Evolutionary conservation across 2,797 vertebrate genomes (phyloP).

Genomic region (Parotocinclus haroldoi): DNA sequence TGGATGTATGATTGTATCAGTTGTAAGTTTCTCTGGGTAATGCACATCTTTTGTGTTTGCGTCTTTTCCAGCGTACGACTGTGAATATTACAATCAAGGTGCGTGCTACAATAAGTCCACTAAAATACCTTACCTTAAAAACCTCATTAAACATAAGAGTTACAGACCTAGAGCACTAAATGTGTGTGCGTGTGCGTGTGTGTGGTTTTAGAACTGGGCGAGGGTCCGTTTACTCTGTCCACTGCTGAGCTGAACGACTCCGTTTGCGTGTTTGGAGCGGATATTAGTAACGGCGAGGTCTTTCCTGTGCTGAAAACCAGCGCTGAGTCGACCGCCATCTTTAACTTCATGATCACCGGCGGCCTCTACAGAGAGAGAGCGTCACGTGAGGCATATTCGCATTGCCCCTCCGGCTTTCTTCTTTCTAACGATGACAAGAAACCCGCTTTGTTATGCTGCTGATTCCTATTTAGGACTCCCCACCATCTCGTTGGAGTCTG

Average conservation of each 20-base stretch:
- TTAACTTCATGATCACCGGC: conserved; percentile 94
- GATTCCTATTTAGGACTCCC: conserved; percentile 70
- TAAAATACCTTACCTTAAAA: not conserved
- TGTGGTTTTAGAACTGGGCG: conserved; percentile 79
- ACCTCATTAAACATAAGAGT: too few relatives aligned
- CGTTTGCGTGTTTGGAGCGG: conserved; percentile 86
- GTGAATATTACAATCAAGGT: conserved; percentile 98
- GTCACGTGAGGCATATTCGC: conserved; percentile 75
- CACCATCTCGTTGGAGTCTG: conserved; percentile 89
- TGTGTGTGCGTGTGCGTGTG: conserved; percentile 1
- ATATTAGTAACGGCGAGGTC: conserved; percentile 81
- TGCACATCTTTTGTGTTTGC: not conserved
- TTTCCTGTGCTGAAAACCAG: conserved; percentile 81
- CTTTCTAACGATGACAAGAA: not conserved
- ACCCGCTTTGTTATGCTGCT: not conserved
- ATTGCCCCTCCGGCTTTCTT: not conserved
- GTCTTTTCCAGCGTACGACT: conserved; percentile 74
- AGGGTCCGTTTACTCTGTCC: conserved; percentile 88
- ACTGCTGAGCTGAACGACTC: conserved; percentile 80
- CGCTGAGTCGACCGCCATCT: conserved; percentile 70
- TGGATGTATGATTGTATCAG: too few relatives aligned
- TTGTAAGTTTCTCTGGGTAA: too few relatives aligned
- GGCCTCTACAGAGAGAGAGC: conserved; percentile 87
- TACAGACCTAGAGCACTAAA: not conserved
- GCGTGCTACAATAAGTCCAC: conserved; percentile 50